Conservation (phyloP, 1,140 invertebrate genomes). For the Bilobella aurantiaca region DNA sequence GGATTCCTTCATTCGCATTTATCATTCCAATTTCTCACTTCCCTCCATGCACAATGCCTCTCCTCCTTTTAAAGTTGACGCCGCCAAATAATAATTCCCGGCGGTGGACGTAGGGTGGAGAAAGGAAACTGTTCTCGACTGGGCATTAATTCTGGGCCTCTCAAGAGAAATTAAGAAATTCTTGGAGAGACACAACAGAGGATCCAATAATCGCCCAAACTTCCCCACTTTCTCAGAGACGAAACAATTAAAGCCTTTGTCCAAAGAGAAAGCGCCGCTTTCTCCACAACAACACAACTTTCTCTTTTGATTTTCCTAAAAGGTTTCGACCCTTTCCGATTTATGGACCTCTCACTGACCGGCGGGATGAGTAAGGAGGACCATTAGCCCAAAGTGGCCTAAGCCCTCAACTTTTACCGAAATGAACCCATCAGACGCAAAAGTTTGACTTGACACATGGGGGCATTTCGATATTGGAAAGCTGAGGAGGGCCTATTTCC, state of each 20-base stretch:
- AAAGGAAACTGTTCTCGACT: not conserved
- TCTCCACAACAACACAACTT: not conserved
- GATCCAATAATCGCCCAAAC: not conserved
- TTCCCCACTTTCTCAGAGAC: not conserved
- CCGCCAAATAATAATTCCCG: conserved; percentile 4
- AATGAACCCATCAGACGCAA: conserved; percentile 29
- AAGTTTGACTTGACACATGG: conserved; percentile 28
- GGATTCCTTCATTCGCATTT: not conserved
- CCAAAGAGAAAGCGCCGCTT: not conserved
- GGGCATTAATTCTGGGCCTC: not conserved
- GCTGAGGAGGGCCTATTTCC: no score
- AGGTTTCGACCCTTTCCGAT: conserved; percentile 20
- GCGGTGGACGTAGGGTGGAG: not conserved
- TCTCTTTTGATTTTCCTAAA: conserved; percentile 30
- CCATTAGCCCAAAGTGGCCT: conserved; percentile 22
- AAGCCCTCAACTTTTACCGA: conserved; percentile 26
- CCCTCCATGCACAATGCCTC: no score
- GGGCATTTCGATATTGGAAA: no score
- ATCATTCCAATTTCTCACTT: not conserved
- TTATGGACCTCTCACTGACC: not conserved
- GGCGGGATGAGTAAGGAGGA: not conserved
- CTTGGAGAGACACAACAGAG: not conserved
- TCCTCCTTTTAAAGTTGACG: not conserved
- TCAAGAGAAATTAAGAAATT: conserved; percentile 7
- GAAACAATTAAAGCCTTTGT: not conserved